Conservation (phyloP, 1,140 invertebrate species). For the Pseudomyrmex concolor region DNA sequence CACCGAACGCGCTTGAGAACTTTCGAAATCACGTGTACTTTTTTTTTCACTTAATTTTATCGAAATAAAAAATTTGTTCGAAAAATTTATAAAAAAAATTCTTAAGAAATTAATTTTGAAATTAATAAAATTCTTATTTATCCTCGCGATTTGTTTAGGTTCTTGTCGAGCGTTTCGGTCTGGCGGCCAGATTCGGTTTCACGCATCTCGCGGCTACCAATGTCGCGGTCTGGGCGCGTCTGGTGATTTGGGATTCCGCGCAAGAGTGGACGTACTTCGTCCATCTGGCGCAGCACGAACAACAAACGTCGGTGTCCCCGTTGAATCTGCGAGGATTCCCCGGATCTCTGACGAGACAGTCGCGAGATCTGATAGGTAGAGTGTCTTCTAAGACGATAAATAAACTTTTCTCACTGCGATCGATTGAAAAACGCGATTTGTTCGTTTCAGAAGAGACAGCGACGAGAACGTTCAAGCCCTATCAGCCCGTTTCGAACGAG, state of each 20-base stretch:
- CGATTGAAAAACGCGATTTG: not conserved
- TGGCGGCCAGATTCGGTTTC: constrained; percentile 86
- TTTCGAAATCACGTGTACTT: not conserved
- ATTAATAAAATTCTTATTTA: not conserved
- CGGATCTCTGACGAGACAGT: constrained; percentile 78
- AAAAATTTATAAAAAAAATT: not conserved
- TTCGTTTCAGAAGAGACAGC: constrained; percentile 50
- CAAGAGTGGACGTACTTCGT: constrained; percentile 86
- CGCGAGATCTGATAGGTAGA: constrained; percentile 73
- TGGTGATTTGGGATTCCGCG: constrained; percentile 87
- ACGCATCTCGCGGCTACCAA: constrained; percentile 88
- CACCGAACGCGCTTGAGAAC: not conserved
- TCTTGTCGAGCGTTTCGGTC: constrained; percentile 86
- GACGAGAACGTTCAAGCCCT: constrained; percentile 51
- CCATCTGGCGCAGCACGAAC: constrained; percentile 81
- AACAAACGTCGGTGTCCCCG: constrained; percentile 78
- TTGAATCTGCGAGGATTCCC: constrained; percentile 84
- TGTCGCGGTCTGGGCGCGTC: constrained; percentile 87
- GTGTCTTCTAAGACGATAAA: not conserved
- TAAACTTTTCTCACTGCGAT: not conserved
- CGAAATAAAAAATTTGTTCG: not conserved
- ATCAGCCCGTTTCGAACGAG: constrained; percentile 79
- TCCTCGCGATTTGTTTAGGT: constrained; percentile 78
- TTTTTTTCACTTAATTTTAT: not conserved
- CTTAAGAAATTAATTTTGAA: no score